Percentiles rank a stretch among this genome's conserved stretches.
These are phyloP conservation scores for Bellardia bayeri DNA, from an alignment of 2,888 invertebrate species.

Conservation along the genomic window DNA sequence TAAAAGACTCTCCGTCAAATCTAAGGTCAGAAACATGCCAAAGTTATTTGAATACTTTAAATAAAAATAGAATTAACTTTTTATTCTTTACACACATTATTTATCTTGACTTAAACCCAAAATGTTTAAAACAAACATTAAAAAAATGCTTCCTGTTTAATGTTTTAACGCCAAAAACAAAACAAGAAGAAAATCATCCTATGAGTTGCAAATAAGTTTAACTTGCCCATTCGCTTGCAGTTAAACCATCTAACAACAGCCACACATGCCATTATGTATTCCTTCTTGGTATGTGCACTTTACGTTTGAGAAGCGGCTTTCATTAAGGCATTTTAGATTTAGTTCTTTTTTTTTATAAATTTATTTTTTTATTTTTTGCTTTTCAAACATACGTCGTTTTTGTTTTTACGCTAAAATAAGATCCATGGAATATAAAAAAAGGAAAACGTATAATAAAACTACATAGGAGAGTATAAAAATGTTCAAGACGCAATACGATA, in stretches of 20 bases:
- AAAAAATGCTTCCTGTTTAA: slow-evolving; percentile 40
- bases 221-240: not conserved
- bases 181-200: not conserved
- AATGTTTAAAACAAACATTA: slow-evolving; percentile 24
- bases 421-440: slow-evolving; percentile 16
- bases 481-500: slow-evolving; percentile 67
- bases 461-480: slow-evolving; percentile 27
- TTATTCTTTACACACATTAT: not conserved
- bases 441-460: not conserved
- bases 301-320: slow-evolving; percentile 66
- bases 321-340: slow-evolving; percentile 67
- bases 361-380: not conserved
- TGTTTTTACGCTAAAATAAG: slow-evolving; percentile 36
- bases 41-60: slow-evolving; percentile 6
- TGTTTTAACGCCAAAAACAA: not conserved
- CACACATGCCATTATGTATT: slow-evolving; percentile 54
- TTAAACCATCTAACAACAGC: slow-evolving; percentile 17
- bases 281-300: slow-evolving; percentile 52
- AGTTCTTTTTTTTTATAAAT: not conserved
- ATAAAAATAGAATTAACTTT: slow-evolving; percentile 19
- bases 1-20: too few species aligned
- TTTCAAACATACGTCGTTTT: slow-evolving; percentile 4
- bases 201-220: not conserved
- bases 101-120: slow-evolving; percentile 11
- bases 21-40: not conserved